These are phyloP conservation scores for Parotia lawesii DNA, from an alignment of 2,113 vertebrate species.

Conservation along the genomic window DNA sequence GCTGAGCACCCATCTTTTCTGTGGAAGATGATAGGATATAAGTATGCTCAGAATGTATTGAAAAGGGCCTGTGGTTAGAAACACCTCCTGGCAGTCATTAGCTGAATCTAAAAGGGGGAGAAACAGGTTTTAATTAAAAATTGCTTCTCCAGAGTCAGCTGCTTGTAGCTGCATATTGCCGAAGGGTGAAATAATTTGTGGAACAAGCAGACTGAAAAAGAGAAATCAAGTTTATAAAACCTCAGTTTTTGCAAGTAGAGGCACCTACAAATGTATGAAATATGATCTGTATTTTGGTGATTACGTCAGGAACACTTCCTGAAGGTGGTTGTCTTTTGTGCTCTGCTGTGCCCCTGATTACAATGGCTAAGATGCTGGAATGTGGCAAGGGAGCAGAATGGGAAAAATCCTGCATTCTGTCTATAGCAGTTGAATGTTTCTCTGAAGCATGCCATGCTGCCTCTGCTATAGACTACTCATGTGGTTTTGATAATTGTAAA, in stretches of 20 bases:
- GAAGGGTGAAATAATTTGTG: background rate
- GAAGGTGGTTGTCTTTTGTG: background rate
- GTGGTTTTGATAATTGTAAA: background rate
- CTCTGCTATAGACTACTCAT: background rate
- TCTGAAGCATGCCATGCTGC: background rate
- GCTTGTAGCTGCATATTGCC: background rate
- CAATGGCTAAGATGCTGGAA: background rate
- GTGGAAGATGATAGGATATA: background rate
- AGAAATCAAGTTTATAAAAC: background rate
- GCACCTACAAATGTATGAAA: background rate
- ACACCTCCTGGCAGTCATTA: background rate
- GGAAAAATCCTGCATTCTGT: background rate
- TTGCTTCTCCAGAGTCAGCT: background rate
- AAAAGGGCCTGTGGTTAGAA: background rate
- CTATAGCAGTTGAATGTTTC: background rate
- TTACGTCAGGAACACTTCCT: background rate
- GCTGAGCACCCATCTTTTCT: background rate
- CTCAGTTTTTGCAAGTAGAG: background rate
- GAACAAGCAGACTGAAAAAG: background rate
- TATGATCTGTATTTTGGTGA: background rate
- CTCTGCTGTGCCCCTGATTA: background rate
- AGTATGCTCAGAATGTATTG: background rate
- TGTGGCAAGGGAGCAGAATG: background rate
- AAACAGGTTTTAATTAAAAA: constrained; percentile 1
- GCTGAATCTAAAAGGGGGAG: background rate